Evolutionary conservation across 1,140 invertebrate species (phyloP).

Genomic region (Argopecten irradians): DNA sequence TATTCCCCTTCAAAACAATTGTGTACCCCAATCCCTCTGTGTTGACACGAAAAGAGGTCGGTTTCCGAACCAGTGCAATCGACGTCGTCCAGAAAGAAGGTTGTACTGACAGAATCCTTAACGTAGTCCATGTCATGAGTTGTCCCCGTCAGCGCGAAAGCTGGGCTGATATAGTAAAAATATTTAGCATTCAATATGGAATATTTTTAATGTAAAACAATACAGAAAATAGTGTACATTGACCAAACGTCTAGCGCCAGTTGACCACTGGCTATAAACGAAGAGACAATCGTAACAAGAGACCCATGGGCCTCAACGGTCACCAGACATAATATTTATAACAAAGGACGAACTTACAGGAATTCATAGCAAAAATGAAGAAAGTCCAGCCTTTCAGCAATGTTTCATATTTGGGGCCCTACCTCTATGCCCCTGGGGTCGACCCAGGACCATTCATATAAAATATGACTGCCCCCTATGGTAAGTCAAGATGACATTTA

Average conservation of each 20-base stretch:
- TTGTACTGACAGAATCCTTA: constrained; percentile 60
- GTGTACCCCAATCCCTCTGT: constrained; percentile 83
- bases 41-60: constrained; percentile 81
- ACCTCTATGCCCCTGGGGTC: too few species aligned
- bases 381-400: too few species aligned
- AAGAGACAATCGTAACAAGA: too few species aligned
- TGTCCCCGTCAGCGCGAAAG: constrained; percentile 44
- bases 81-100: constrained; percentile 81
- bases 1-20: constrained; percentile 86
- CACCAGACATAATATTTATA: not conserved
- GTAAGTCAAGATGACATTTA: too few species aligned
- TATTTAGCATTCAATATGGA: not conserved
- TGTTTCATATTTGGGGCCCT: too few species aligned
- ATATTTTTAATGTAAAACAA: not conserved
- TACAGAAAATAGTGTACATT: not conserved
- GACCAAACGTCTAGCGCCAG: not conserved
- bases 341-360: not conserved
- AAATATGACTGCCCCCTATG: too few species aligned
- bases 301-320: too few species aligned
- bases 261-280: not conserved
- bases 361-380: too few species aligned
- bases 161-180: constrained; percentile 33
- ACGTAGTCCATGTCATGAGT: constrained; percentile 59
- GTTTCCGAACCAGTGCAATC: constrained; percentile 84
- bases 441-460: too few species aligned